Evolutionary conservation across 2,113 vertebrate genomes (phyloP), one percentile per base, ranked within the genome.

Genomic region (Jaculus jaculus): DNA sequence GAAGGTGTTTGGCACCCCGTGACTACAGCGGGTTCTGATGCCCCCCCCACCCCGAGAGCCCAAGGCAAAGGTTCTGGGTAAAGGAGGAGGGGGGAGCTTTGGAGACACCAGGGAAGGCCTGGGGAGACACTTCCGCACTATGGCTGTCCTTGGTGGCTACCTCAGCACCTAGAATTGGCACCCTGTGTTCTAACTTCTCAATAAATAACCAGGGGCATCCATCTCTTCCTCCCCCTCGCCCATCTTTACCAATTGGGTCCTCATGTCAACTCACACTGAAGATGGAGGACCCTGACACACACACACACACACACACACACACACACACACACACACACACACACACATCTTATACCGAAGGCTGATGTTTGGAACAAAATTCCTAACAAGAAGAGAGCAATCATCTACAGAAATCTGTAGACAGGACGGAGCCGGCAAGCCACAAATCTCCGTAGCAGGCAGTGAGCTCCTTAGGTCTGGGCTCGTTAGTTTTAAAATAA

Each of bases 401-500:
- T 73, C 68, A 18, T 20, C 90, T 0, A 1, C 79, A 72, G 61
- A 93, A 85, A 65, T 84, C 92, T 69, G 32, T 61, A 72, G 93
- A 85, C 88, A 92, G 58, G 78, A 85, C 26, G 47, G 71, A 86
- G 60, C 37, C 84, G 89, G 85, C 79, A 87, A 95, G 89, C 83
- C 93, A 96, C 94, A 95, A 87, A 96, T 96, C 92, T 94, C 23
- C 4, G 61, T 51, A 82, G 96, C 96, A 92, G 89, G 72, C 89
- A 0, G 84, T 0, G 2, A 92, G 92, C 95, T 94, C 92, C 71
- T 65, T 74, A 92, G 88, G 82, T 75, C 94, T 86, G 85, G 78
- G 84, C 93, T 96, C 71, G 61, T 97, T 96, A 92, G 93, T 80
- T 97, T 96, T 96, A 95, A 95, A 96, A 96, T 94, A 96, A 97